Base-by-base conservation (phyloP, 92 coral and sea anemone genomes). In the Porites rus region DNA sequence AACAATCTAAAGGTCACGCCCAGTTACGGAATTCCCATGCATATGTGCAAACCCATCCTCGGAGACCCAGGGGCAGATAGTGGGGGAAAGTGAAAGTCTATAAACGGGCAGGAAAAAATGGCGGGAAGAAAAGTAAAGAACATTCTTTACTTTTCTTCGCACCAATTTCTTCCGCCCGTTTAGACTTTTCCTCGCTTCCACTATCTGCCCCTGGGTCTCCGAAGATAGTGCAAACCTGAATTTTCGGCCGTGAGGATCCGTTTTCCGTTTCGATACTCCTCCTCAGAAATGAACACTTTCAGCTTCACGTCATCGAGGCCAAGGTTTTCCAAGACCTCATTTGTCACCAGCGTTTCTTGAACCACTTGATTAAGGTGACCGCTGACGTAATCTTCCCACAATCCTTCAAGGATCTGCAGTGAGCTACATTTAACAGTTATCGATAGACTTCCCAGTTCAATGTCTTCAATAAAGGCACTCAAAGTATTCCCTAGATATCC, bases 261-360 rank as follows among this genome's bases (percentile, higher is more conserved):
- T 76, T 58, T 76, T 38, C 67, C 80, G 6, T 76, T 25, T 8
- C 59, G 21, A 56, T 76, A 76, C 21, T 76, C 66, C 20, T 76
- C 67, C 80, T 76, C 80, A 7, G 67, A 58, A 76, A 58, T 76
- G 19, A 76, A 76, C 50, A 66, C 59, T 59, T 54, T 54, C 65
- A 75, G 18, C 64, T 10, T 72, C 56, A 72, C 28, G 1, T 72
- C 58, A 46, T 16, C 19, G 10, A 72, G 58, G 25, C 56, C 58
- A 72, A 72, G 76, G 14, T 72, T 72, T 18, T 72, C 54, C 56
- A 72, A 38, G 20, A 72, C 76, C 58, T 72, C 76, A 13, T 46
- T 56, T 72, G 76, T 72, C 11, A 72, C 76, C 19, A 72, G 54
- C 20, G 52, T 72, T 43, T 72, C 58, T 46, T 72, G 76, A n/a